These are phyloP conservation scores for Maconellicoccus hirsutus DNA, from an alignment of 1,140 invertebrate species.

Conservation along the genomic window DNA sequence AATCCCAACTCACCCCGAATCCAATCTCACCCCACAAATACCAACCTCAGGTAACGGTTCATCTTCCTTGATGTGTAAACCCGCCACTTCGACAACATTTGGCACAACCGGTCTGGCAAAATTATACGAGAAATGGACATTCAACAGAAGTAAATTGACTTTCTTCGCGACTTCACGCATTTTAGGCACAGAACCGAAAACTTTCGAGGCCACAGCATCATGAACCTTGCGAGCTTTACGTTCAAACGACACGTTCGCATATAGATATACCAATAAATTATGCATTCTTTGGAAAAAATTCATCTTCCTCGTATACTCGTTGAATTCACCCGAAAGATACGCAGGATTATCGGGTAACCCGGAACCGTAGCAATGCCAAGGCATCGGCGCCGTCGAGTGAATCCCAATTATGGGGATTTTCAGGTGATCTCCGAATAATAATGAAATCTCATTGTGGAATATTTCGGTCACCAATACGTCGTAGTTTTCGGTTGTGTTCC, in stretches of 20 bases:
- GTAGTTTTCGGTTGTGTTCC: slow-evolving; percentile 30
- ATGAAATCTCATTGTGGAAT: slow-evolving; percentile 29
- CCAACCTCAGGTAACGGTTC: no score
- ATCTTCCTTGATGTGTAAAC: slow-evolving; percentile 33
- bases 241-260: slow-evolving; percentile 7
- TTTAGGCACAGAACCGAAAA: slow-evolving; percentile 44
- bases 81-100: slow-evolving; percentile 51
- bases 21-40: no score
- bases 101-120: slow-evolving; percentile 44
- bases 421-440: slow-evolving; percentile 32
- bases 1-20: no score
- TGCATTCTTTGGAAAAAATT: slow-evolving; percentile 21
- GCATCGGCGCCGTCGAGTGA: slow-evolving; percentile 43
- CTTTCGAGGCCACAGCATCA: slow-evolving; percentile 32
- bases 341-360: slow-evolving; percentile 27
- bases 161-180: slow-evolving; percentile 33
- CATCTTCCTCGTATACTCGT: no score
- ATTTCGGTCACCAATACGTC: slow-evolving; percentile 33
- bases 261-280: slow-evolving; percentile 25
- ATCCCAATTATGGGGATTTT: slow-evolving; percentile 43
- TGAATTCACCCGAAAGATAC: slow-evolving; percentile 29
- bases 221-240: slow-evolving; percentile 16
- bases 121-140: slow-evolving; percentile 36
- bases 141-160: slow-evolving; percentile 30
- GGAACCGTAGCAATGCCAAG: slow-evolving; percentile 42